Evolutionary conservation across 2,113 vertebrate species (phyloP), one percentile per base, ranked within the genome.

Genomic region (Eretmochelys imbricata): DNA sequence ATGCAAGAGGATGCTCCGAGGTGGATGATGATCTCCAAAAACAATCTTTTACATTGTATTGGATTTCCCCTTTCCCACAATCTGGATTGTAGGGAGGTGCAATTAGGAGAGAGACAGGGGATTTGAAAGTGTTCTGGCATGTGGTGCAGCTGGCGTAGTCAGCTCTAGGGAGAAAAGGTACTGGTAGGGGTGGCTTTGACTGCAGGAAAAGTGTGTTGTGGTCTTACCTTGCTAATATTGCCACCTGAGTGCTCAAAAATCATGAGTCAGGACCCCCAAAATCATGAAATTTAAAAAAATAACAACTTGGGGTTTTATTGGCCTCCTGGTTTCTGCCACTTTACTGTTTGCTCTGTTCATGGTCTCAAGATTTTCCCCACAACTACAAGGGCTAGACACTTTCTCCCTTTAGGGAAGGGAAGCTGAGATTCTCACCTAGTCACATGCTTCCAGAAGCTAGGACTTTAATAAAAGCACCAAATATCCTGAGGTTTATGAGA

Each of bases 1-100:
- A 85, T 88, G 89, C n/a, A 49, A 89, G 50, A 82, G 84, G 80
- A 84, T 91, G 24, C 82, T 96, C 93, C 84, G 22, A 5, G 8
- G 19, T 72, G n/a, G 65, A 38, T 38, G 65, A 38, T 20, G 3
- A 22, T 72, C 8, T 69, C 62, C 16, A 35, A 69, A 69, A 69
- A n/a, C 16, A 69, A 4, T 69, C 62, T 20, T 22, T 38, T 72
- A 38, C 4, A 22, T 80, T 90, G 80, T 88, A 87, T 12, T 83
- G 89, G 25, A 80, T 89, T 96, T 92, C 31, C 49, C 84, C 53
- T 48, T 19, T 85, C n/a, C 65, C 14, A n/a, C 14, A 65, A 19
- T 69, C 13, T 38, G 8, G 65, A n/a, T 69, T 69, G 17, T n/a
- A 20, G 8, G 65, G 22, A 72, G 65, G 35, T 72, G 8, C 35